Evolutionary conservation across 2,888 invertebrate species (phyloP), one percentile per base, ranked within the genome.

Genomic region (Rhimphoctona megacephalus): DNA sequence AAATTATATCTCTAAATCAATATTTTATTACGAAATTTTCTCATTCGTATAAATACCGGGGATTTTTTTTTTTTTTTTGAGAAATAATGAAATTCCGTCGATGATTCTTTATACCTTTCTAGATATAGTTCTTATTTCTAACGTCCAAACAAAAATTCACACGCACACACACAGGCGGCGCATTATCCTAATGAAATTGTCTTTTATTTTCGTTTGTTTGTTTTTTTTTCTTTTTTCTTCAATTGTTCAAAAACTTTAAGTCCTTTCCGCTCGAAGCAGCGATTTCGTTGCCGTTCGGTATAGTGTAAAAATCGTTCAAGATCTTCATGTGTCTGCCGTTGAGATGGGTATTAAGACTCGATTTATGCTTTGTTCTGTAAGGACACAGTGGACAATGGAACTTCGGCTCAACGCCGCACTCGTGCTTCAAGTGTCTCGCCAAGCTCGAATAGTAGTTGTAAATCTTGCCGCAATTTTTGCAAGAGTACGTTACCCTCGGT

Each of bases 381-480:
- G 94, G 92, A 88, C 95, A 95, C 77, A 94, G 89, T 0, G 94
- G 93, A 89, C 95, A 95, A 57, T 93, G 92, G 89, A 94, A 95
- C 85, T 94, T 94, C 14, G 95, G 95, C 81, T 95, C 95, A 84
- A 95, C 95, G 22, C 95, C 95, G 88, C 95, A 95, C 88, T 95
- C 95, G 90, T 95, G 95, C 88, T 94, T 94, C 88, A 94, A 88
- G 83, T 95, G 95, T 72, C 95, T 92, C 52, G 93, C 93, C 91
- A 95, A 88, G 85, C 94, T 94, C 83, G 94, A 94, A 83, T 94
- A 92, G 90, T 94, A 94, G 90, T 92, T 93, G 92, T 94, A 94
- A 85, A 94, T 93, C 88, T 95, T 95, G 86, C 95, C 95, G 88
- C 95, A 95, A 88, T 95, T 95, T 86, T 90, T 91, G 92, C 94